Percentiles rank a stretch among this genome's conserved stretches.
Evolutionary conservation across 2,888 invertebrate species (phyloP).

Genomic region (Philopedon plagiatum): DNA sequence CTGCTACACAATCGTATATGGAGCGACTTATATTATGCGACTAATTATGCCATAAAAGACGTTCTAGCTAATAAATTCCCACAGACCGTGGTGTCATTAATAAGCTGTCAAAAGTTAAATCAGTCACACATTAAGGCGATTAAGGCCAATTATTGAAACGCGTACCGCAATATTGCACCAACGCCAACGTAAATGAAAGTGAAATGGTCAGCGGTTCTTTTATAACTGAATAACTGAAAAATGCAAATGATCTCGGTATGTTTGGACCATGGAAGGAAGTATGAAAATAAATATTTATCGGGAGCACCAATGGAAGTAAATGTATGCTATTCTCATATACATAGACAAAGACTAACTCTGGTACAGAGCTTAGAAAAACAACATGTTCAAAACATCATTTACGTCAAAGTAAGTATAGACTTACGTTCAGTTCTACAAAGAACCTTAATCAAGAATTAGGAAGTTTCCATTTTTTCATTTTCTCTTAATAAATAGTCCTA

Average conservation of each 20-base stretch:
- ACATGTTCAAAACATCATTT: too few species aligned
- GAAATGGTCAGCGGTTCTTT: background rate
- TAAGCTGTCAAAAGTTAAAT: conserved; percentile 31
- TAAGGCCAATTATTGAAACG: conserved; percentile 34
- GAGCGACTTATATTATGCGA: conserved; percentile 33
- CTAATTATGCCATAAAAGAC: conserved; percentile 43
- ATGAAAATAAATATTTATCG: too few species aligned
- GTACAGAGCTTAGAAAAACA: too few species aligned
- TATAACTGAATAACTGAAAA: background rate
- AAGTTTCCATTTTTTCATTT: too few species aligned
- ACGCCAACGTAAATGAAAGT: conserved; percentile 29
- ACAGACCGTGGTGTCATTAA: conserved; percentile 26
- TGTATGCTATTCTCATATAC: too few species aligned
- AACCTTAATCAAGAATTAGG: too few species aligned
- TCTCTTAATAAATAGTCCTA: too few species aligned
- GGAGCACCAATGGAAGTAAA: too few species aligned
- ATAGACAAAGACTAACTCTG: too few species aligned
- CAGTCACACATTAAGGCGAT: conserved; percentile 23
- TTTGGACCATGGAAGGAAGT: too few species aligned
- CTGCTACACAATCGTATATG: conserved; percentile 25
- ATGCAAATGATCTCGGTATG: background rate
- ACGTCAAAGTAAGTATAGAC: too few species aligned
- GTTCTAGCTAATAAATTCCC: conserved; percentile 44
- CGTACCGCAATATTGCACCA: conserved; percentile 13
- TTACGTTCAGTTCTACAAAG: too few species aligned